Conservation (phyloP, 2,797 vertebrate genomes). For the Neosalanx taihuensis region DNA sequence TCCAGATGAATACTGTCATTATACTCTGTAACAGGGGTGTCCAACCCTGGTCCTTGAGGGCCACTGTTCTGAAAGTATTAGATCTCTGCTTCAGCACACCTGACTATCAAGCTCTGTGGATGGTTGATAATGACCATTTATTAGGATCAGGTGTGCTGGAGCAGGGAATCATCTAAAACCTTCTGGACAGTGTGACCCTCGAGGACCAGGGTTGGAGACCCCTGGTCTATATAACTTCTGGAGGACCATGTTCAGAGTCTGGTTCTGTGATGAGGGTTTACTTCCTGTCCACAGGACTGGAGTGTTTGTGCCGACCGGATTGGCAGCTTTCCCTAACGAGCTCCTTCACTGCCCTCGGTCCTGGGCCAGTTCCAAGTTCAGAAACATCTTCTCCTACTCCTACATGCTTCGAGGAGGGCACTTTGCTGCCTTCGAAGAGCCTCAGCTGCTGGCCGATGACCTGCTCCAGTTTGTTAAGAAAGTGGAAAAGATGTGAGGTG, state of each 20-base stretch:
- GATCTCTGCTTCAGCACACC: no score
- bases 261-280: background rate
- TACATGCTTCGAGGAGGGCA: constrained; percentile 83
- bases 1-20: background rate
- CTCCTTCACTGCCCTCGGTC: constrained; percentile 67
- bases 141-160: no score
- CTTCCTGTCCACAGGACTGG: constrained; percentile 52
- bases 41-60: no score
- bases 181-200: no score
- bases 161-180: no score
- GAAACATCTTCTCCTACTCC: constrained; percentile 74
- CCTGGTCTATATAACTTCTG: background rate
- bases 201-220: no score
- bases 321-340: constrained; percentile 82
- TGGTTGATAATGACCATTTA: no score
- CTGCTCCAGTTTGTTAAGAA: constrained; percentile 77
- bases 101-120: no score
- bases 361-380: constrained; percentile 68
- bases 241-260: no score
- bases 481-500: constrained; percentile 67
- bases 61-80: no score
- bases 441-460: constrained; percentile 78
- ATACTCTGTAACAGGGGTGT: background rate
- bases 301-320: constrained; percentile 77
- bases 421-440: constrained; percentile 87